Evolutionary conservation across 2,797 vertebrate genomes (phyloP).

Genomic region (Tympanoctomys barrerae): DNA sequence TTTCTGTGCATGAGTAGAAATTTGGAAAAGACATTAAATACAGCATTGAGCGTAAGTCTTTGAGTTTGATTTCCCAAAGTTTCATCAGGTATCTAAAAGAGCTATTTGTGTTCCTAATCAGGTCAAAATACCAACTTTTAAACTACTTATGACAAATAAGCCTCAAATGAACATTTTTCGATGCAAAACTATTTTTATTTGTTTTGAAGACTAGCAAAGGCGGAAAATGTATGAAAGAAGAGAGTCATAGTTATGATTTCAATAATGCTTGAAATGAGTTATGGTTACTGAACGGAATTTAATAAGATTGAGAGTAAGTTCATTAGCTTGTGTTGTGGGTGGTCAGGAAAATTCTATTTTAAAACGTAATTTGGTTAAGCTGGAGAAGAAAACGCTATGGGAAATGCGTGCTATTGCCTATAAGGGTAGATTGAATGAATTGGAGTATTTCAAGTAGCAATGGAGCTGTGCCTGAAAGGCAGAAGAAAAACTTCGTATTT

Average conservation of each 20-base stretch:
- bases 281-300: neutral
- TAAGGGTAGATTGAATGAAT: neutral
- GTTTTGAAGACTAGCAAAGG: slow-evolving; percentile 56
- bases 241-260: slow-evolving; percentile 36
- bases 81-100: slow-evolving; percentile 45
- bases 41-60: slow-evolving; percentile 1
- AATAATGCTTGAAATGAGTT: slow-evolving; percentile 43
- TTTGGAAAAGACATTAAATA: slow-evolving; percentile 45
- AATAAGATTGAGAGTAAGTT: slow-evolving; percentile 46
- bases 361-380: slow-evolving; percentile 29
- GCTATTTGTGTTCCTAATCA: slow-evolving; percentile 30
- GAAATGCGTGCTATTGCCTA: slow-evolving; percentile 15
- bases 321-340: slow-evolving; percentile 36
- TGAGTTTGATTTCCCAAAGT: slow-evolving; percentile 44
- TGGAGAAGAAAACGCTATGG: neutral
- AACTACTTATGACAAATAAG: slow-evolving; percentile 34
- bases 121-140: slow-evolving; percentile 48
- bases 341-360: slow-evolving; percentile 56
- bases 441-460: neutral
- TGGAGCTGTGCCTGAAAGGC: neutral
- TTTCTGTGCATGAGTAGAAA: slow-evolving; percentile 49
- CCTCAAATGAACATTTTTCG: slow-evolving; percentile 3
- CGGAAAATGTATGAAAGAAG: neutral
- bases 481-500: neutral
- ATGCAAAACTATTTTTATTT: slow-evolving; percentile 49